These are phyloP conservation scores for Bucorvus abyssinicus DNA, from an alignment of 2,797 vertebrate genomes.

Conservation along the genomic window DNA sequence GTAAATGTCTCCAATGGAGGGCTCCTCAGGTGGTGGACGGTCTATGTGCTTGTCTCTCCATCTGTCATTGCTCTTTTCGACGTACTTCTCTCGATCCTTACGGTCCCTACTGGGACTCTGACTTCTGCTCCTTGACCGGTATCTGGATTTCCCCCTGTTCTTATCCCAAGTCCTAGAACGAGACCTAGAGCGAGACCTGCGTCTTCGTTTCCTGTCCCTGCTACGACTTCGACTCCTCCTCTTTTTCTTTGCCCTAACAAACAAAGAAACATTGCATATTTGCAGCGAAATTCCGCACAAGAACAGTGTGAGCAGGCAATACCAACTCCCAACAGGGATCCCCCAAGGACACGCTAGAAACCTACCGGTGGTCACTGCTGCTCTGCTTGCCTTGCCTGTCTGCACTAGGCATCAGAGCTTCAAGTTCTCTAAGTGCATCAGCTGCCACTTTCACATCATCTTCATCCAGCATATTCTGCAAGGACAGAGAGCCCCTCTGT, in stretches of 20 bases:
- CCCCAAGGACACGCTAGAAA: not conserved
- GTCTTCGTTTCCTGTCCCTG: constrained; percentile 77
- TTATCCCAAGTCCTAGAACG: constrained; percentile 78
- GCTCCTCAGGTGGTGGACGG: constrained; percentile 92
- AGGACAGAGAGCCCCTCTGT: not conserved
- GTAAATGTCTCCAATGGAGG: constrained; percentile 94
- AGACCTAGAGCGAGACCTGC: constrained; percentile 78
- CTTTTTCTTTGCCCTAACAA: constrained; percentile 78
- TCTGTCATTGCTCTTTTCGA: constrained; percentile 74
- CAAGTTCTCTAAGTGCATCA: constrained; percentile 92
- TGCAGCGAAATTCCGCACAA: not conserved
- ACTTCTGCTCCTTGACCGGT: constrained; percentile 84
- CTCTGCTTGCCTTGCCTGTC: constrained; percentile 77
- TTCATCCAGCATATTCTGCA: constrained; percentile 86
- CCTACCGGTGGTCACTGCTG: constrained; percentile 80
- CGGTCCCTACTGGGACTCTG: constrained; percentile 79
- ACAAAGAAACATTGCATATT: not conserved
- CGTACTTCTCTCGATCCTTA: constrained; percentile 69
- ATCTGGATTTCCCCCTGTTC: constrained; percentile 82
- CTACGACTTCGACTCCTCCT: constrained; percentile 82
- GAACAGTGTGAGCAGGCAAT: rapidly evolving
- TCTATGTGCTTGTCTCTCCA: constrained; percentile 97
- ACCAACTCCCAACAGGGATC: not conserved
- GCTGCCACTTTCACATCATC: constrained; percentile 96
- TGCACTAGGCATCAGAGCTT: constrained; percentile 92